phyloP scores from a whole-genome alignment of 2,888 invertebrate species.

The Stegana nigrithorax region DNA sequence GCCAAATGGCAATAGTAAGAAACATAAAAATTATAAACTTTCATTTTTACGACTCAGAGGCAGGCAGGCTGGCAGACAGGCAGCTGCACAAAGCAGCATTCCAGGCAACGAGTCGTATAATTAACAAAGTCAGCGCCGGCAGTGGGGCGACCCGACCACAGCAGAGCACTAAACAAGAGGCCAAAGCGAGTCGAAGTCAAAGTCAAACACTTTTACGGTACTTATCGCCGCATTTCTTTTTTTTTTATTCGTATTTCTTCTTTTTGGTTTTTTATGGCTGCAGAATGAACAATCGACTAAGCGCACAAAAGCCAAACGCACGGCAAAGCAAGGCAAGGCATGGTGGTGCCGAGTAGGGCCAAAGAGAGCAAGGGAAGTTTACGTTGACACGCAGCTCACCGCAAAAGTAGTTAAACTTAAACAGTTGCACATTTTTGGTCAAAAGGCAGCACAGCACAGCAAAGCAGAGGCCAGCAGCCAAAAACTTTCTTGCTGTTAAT shows the following conservation, averaged over 20 bases:
- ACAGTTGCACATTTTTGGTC: slow-evolving; percentile 10
- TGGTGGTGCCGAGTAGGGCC: neutral
- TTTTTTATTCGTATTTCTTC: too few species aligned
- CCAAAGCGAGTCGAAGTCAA: neutral
- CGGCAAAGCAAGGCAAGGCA: neutral
- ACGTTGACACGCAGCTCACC: neutral
- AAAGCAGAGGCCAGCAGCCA: neutral
- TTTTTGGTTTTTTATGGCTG: too few species aligned
- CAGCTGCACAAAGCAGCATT: too few species aligned
- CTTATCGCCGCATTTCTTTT: slow-evolving; percentile 3
- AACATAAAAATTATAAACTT: neutral
- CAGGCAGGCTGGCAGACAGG: neutral
- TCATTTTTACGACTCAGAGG: neutral
- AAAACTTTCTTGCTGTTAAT: neutral
- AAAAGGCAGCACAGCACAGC: neutral
- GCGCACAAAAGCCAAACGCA: neutral
- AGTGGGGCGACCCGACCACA: neutral
- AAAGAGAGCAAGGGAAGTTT: neutral
- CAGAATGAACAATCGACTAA: neutral
- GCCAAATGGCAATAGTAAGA: neutral
- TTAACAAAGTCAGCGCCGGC: neutral
- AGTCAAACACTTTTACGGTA: slow-evolving; percentile 14
- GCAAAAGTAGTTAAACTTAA: neutral
- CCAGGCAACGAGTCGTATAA: slow-evolving; percentile 12
- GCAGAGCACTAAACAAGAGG: neutral